A percentile compares a stretch with the other conserved stretches of the same genome.
phyloP scores from a whole-genome alignment of 1,140 invertebrate genomes.

The Pantala flavescens region DNA sequence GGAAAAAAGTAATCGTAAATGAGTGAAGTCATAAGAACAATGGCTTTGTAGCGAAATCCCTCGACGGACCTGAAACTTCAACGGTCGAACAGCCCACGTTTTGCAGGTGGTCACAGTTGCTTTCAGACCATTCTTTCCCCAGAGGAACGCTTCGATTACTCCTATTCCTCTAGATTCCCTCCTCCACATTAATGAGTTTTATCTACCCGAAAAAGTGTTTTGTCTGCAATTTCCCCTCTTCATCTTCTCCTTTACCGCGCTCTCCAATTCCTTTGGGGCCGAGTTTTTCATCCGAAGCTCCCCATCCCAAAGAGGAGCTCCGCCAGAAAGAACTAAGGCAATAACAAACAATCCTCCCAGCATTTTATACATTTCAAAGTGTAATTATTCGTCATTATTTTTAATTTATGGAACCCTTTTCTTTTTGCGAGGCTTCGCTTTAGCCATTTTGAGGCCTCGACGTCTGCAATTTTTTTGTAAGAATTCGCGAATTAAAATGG shows the following conservation, averaged over 20 bases:
- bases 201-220: conserved; percentile 9
- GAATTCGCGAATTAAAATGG: too few relatives aligned
- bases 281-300: neutral
- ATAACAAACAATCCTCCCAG: too few relatives aligned
- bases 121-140: too few relatives aligned
- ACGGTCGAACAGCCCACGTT: too few relatives aligned
- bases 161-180: neutral
- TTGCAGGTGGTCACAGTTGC: too few relatives aligned
- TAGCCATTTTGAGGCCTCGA: too few relatives aligned
- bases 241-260: neutral
- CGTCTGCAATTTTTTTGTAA: too few relatives aligned
- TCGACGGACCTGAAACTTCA: too few relatives aligned
- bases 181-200: conserved; percentile 6
- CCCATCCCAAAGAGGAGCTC: neutral
- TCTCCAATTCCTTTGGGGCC: neutral
- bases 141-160: too few relatives aligned
- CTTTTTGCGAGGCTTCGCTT: neutral
- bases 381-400: conserved; percentile 1
- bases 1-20: too few relatives aligned
- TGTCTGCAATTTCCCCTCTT: conserved; percentile 4
- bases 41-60: too few relatives aligned
- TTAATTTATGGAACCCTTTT: neutral
- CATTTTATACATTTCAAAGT: conserved; percentile 1
- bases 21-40: too few relatives aligned
- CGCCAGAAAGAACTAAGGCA: neutral